phyloP scores from a whole-genome alignment of 2,113 vertebrate species.

The Dendrocopos noguchii region DNA sequence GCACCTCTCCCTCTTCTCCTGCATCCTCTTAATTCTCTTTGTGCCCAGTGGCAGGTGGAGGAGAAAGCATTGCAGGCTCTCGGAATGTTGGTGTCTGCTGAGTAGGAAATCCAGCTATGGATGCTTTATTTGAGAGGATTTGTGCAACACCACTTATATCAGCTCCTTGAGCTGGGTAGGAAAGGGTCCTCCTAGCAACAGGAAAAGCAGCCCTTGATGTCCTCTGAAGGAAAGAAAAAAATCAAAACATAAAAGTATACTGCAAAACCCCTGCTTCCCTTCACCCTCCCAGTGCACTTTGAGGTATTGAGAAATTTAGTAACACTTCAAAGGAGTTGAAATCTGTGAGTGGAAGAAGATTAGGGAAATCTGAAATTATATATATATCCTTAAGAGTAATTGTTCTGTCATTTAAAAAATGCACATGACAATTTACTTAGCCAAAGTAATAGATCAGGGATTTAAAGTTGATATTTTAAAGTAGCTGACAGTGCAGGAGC shows the following conservation, averaged over 20 bases:
- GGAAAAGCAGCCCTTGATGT: background rate
- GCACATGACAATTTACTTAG: slow-evolving; percentile 13
- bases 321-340: slow-evolving; percentile 27
- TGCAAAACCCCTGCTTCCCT: background rate
- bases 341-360: slow-evolving; percentile 23
- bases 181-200: background rate
- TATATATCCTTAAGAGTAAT: slow-evolving; percentile 33
- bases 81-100: background rate
- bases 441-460: slow-evolving; percentile 6
- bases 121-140: slow-evolving; percentile 4
- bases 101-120: background rate
- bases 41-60: background rate
- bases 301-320: background rate
- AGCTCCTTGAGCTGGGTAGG: background rate
- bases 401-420: slow-evolving; percentile 25
- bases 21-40: background rate
- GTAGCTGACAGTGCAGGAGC: background rate
- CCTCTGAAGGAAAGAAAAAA: background rate
- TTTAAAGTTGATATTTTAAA: slow-evolving; percentile 23
- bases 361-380: slow-evolving; percentile 47
- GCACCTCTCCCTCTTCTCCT: background rate
- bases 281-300: background rate
- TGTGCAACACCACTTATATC: background rate
- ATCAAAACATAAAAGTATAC: background rate
- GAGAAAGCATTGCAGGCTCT: background rate